Base-by-base conservation (phyloP, 1,140 invertebrate species). In the Rhopalosiphum padi region DNA sequence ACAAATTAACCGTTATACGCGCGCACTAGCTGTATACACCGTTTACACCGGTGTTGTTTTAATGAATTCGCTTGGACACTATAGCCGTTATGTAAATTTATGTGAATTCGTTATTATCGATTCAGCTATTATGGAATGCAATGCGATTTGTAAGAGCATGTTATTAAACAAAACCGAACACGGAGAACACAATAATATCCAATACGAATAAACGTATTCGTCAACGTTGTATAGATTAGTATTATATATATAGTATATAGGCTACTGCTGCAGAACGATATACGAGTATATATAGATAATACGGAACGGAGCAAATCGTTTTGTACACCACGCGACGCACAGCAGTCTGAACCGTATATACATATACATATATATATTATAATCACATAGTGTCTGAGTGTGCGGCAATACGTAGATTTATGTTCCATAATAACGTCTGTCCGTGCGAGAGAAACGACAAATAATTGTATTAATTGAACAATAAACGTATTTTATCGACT, bases 401-500 rank as follows among this genome's bases (percentile, higher is more conserved):
- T 77, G 37, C 3, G 41, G 37, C 83, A 30, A 30, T 43, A 8
- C 37, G 83, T 43, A 86, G 37, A 86, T 86, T 86, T 41, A 86
- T 86, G 83, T 30, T 9, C 2, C 9, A 25, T 4, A 86, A 41
- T 86, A 85, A 68, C 60, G 60, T n/a, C 60, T 77, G 60, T n/a
- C 60, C 60, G 60, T 77, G 60, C n/a, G n/a, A 37, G 83, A 86
- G 83, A 25, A 86, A 86, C 37, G 23, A 86, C 37, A 86, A 86
- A 86, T 86, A 25, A 43, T 30, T 86, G 37, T 86, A 43, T 46
- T 86, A 86, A 41, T 25, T 86, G 83, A 43, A 43, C 37, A 86
- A 86, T 86, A 86, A 86, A 43, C 23, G 37, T 86, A 43, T 25
- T 86, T 86, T 41, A 86, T 86, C 37, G 83, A 86, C 83, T 86